phyloP scores from a whole-genome alignment of 2,113 vertebrate species.

The Coryphaenoides rupestris region DNA sequence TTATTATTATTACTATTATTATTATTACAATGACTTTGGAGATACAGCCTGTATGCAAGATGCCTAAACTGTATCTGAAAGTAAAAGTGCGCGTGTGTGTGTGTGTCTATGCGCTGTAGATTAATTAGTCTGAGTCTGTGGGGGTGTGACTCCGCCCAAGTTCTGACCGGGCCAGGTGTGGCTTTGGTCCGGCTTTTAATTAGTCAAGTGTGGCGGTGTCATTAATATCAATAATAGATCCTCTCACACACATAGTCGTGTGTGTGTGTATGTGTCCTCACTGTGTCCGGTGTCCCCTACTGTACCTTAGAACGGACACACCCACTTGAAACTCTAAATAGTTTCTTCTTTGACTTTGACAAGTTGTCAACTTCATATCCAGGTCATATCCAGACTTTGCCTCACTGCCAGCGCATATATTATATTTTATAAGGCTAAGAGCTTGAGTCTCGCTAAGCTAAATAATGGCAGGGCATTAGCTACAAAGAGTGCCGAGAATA shows the following conservation, averaged over 20 bases:
- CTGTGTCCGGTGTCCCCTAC: neutral
- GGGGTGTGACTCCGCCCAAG: slow-evolving; percentile 12
- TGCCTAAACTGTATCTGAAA: neutral
- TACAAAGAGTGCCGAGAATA: neutral
- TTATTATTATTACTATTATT: no score
- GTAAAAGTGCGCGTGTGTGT: slow-evolving; percentile 1
- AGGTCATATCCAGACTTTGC: neutral
- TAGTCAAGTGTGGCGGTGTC: slow-evolving; percentile 22
- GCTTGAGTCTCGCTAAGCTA: neutral
- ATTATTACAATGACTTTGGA: no score
- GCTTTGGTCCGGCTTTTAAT: slow-evolving; percentile 33
- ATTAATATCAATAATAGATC: slow-evolving; percentile 41
- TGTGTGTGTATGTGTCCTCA: neutral
- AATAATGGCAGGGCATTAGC: neutral
- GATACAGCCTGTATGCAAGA: no score
- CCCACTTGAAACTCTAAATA: slow-evolving; percentile 1
- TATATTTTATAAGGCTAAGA: slow-evolving; percentile 1
- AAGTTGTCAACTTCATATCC: neutral
- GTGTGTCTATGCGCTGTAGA: neutral
- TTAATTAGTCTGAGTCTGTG: slow-evolving; percentile 21
- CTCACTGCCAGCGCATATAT: neutral
- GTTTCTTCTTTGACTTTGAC: neutral
- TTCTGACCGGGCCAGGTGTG: slow-evolving; percentile 32
- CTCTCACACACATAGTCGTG: slow-evolving; percentile 6
- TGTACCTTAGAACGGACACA: neutral